Base-by-base conservation (phyloP, 2,888 invertebrate genomes). In the Cordilura impudica region DNA sequence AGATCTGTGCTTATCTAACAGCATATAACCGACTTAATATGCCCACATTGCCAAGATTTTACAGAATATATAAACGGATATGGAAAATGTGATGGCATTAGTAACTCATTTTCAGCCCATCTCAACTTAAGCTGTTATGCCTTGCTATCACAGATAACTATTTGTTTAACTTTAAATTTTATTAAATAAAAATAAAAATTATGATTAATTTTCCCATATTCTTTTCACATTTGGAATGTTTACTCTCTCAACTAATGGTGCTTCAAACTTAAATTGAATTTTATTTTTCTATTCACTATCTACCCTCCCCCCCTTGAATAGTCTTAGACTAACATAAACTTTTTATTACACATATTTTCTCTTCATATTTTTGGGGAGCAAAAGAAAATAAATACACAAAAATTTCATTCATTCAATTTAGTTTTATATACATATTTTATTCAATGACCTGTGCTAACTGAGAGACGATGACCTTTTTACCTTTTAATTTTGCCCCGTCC, bases 221-320 rank as follows among this genome's bases (percentile, higher is more conserved):
- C 49, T 35, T 10, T 19, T 31, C 21, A 63, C 21, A 63, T 23
- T 16, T 19, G 21, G 4, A 29, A 39, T 10, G 23, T 1, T 23
- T 19, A 31, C 63, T 26, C 29, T 31, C n/a, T 35, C 14, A 65
- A 39, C 51, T 65, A 75, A 80, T 72, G 58, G 65, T 60, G 60
- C 80, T 80, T 72, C 58, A 76, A 76, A 58, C 47, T 71, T 78
- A 71, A 74, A 78, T 66, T 74, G 81, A 70, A 70, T 23, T 29
- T 63, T 63, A 71, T 12, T 71, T 45, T 58, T 26, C 14, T 23
- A 4, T 49, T 5, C n/a, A n/a, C 10, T 23, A 5, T 58, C n/a
- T 8, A 35, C 19, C 3, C 19, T 10, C 18, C 6, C 8, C 7
- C 8, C n/a, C 4, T n/a, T n/a, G 49, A 26, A 45, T 18, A 45